Evolutionary conservation across 2,113 vertebrate species (phyloP).

Genomic region (Brienomyrus brachyistius): DNA sequence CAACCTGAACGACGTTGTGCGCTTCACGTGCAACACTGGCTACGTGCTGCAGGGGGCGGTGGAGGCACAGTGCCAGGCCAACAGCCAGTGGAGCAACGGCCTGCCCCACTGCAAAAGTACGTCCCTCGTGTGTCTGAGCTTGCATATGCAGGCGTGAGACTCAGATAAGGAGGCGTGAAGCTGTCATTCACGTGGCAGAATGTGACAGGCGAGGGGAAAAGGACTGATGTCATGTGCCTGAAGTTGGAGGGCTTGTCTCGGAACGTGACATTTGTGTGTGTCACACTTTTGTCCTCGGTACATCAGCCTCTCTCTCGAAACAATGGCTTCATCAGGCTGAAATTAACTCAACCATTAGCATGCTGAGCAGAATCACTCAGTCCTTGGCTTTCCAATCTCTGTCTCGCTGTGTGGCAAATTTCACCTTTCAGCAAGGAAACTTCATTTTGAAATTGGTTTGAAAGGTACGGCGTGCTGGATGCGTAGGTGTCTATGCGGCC

Average conservation of each 20-base stretch:
- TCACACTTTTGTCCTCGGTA: neutral
- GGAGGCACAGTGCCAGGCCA: constrained; percentile 79
- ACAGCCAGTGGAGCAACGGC: constrained; percentile 85
- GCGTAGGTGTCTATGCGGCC: neutral
- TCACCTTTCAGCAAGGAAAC: neutral
- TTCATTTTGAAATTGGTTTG: neutral
- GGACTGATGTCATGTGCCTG: constrained; percentile 39
- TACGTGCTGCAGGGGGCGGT: constrained; percentile 76
- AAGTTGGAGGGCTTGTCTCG: constrained; percentile 22
- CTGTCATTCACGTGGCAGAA: constrained; percentile 23
- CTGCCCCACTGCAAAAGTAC: constrained; percentile 87
- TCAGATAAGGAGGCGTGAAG: neutral
- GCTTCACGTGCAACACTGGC: constrained; percentile 81
- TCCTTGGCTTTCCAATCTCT: neutral
- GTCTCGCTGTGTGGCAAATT: neutral
- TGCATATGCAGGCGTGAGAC: constrained; percentile 18
- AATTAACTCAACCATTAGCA: constrained; percentile 5
- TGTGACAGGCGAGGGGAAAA: constrained; percentile 23
- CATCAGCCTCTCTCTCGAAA: neutral
- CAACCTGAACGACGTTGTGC: constrained; percentile 86
- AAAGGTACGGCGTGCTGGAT: neutral
- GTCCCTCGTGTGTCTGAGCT: constrained; percentile 37
- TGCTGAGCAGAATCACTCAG: neutral
- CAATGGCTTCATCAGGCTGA: neutral
- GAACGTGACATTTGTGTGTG: constrained; percentile 36